Percentiles rank a stretch among this genome's conserved stretches.
phyloP scores from a whole-genome alignment of 2,113 vertebrate genomes.

The Tichodroma muraria region DNA sequence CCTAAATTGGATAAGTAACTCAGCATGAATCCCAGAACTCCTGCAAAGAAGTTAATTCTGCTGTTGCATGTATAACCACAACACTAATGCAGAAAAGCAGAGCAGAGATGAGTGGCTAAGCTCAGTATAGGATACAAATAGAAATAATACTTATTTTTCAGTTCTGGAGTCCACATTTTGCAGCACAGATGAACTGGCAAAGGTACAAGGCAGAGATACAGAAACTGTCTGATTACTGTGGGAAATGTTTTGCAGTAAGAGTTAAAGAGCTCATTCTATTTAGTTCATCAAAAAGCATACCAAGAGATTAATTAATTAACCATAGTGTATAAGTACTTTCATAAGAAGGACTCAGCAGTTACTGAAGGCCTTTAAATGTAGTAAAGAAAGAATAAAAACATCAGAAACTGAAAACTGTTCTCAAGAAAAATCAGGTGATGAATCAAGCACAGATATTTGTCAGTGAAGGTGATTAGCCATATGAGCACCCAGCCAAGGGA shows the following conservation, averaged over 20 bases:
- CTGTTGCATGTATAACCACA: not conserved
- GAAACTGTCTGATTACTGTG: not conserved
- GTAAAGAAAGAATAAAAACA: not conserved
- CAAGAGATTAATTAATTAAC: conserved; percentile 9
- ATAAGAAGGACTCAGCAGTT: not conserved
- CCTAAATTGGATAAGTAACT: not conserved
- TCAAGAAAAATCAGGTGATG: not conserved
- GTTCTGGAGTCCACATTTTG: not conserved
- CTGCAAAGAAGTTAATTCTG: not conserved
- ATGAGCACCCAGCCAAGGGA: not conserved
- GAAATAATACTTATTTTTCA: not conserved
- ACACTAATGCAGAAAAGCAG: not conserved
- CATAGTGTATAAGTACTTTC: not conserved
- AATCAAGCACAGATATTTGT: not conserved
- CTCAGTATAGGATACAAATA: not conserved
- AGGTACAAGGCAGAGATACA: not conserved
- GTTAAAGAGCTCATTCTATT: not conserved
- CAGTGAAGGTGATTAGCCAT: not conserved
- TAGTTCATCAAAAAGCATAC: not conserved
- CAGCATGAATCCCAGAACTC: not conserved
- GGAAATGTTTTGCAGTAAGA: not conserved
- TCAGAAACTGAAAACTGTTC: not conserved
- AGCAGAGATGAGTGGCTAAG: not conserved
- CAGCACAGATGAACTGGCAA: not conserved
- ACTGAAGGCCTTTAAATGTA: not conserved